phyloP scores from a whole-genome alignment of 2,888 invertebrate species.

The Erpobdella octoculata region DNA sequence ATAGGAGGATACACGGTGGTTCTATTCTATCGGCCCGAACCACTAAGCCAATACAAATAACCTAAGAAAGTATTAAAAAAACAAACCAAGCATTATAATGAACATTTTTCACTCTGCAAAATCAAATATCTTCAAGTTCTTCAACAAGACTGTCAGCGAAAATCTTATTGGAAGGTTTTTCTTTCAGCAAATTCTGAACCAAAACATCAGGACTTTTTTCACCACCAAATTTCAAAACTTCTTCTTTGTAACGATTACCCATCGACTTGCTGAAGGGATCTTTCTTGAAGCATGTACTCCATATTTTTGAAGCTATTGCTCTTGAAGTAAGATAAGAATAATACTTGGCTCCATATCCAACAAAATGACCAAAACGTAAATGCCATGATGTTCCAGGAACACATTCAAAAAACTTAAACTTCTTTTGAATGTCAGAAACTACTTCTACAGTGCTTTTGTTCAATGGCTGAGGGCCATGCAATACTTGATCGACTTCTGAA shows the following conservation, averaged over 20 bases:
- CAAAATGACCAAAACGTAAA: conserved; percentile 84
- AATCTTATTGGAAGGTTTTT: conserved; percentile 66
- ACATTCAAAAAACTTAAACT: conserved; percentile 78
- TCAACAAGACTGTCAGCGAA: conserved; percentile 70
- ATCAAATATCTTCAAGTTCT: conserved; percentile 42
- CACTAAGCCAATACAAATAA: too few species aligned
- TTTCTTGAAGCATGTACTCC: conserved; percentile 74
- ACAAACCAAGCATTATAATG: too few species aligned
- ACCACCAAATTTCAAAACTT: conserved; percentile 78
- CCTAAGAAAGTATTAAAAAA: too few species aligned
- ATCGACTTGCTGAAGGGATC: conserved; percentile 58
- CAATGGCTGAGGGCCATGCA: conserved; percentile 64
- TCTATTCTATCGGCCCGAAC: too few species aligned
- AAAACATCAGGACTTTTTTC: conserved; percentile 72
- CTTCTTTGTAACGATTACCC: conserved; percentile 69
- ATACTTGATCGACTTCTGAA: conserved; percentile 80
- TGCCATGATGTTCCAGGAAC: conserved; percentile 90
- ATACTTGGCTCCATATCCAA: conserved; percentile 97
- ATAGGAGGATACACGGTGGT: too few species aligned
- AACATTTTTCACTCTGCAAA: background rate
- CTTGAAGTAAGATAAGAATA: conserved; percentile 92
- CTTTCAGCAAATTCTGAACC: conserved; percentile 65
- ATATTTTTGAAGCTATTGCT: conserved; percentile 83
- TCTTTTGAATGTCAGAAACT: conserved; percentile 67
- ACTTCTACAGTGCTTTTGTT: conserved; percentile 62